phyloP scores from a whole-genome alignment of 1,140 invertebrate genomes.

The Heterodera carotae region DNA sequence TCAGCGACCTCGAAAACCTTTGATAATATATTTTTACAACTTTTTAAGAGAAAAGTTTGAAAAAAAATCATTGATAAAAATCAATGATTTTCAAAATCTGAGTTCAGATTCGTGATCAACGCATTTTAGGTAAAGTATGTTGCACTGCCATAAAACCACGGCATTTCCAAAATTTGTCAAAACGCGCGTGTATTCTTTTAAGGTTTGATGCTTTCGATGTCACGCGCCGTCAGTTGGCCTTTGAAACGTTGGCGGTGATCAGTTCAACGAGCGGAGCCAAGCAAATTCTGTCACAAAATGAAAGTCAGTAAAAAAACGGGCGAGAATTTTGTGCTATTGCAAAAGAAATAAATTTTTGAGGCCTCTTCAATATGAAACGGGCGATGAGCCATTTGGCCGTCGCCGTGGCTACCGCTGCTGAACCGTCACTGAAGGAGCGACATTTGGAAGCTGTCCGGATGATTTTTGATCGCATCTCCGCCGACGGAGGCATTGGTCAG shows the following conservation, averaged over 20 bases:
- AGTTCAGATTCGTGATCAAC: too few species aligned
- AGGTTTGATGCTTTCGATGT: slow-evolving; percentile 23
- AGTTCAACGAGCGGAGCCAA: slow-evolving; percentile 21
- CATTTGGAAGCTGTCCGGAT: slow-evolving; percentile 20
- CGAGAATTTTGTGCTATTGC: neutral
- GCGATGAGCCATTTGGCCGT: slow-evolving; percentile 18
- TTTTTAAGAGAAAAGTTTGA: too few species aligned
- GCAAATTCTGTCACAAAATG: slow-evolving; percentile 2
- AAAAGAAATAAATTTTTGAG: neutral
- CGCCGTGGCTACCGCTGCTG: slow-evolving; percentile 5
- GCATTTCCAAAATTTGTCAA: neutral
- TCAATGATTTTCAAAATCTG: too few species aligned
- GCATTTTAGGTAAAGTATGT: too few species aligned
- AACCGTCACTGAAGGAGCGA: slow-evolving; percentile 16
- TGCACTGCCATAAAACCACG: too few species aligned
- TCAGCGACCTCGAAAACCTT: too few species aligned
- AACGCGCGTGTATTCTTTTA: neutral
- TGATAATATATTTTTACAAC: too few species aligned
- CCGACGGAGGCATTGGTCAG: neutral
- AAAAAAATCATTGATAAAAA: too few species aligned
- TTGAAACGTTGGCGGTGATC: slow-evolving; percentile 26
- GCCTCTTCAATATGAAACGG: slow-evolving; percentile 2
- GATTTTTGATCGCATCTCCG: slow-evolving; percentile 10
- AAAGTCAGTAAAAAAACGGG: too few species aligned
- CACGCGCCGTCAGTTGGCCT: slow-evolving; percentile 19